Conservation (phyloP, 64 coral and sea anemone genomes). For the Montipora foliosa region DNA sequence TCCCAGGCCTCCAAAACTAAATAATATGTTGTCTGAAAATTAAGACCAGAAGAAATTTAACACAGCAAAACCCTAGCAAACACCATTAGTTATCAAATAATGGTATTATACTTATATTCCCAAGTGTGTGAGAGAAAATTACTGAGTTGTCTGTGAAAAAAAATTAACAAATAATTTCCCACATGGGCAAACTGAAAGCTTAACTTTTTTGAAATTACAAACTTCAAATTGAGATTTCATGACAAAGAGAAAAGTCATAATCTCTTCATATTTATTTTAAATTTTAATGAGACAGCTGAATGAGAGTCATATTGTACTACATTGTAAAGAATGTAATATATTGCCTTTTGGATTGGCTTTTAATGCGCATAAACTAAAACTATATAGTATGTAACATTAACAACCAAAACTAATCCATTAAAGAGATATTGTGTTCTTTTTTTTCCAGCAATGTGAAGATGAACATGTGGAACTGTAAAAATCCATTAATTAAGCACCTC, state of each 20-base stretch:
- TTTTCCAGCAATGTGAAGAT: neutral
- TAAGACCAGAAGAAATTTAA: neutral
- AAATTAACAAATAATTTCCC: too few relatives aligned
- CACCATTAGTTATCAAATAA: neutral
- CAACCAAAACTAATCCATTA: neutral
- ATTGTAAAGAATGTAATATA: neutral
- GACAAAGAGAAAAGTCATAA: constrained; percentile 1
- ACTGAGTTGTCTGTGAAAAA: too few relatives aligned
- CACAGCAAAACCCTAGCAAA: constrained; percentile 1
- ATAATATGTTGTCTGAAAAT: constrained; percentile 85
- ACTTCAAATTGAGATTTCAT: neutral
- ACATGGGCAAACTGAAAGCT: too few relatives aligned
- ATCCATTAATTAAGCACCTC: neutral
- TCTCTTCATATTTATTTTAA: neutral
- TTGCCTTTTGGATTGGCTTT: neutral
- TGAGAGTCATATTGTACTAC: constrained; percentile 6
- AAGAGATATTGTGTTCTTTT: neutral
- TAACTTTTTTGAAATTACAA: neutral
- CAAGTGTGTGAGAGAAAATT: too few relatives aligned
- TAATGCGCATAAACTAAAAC: neutral
- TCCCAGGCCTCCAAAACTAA: constrained; percentile 84
- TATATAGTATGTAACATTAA: neutral
- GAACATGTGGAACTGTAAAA: neutral
- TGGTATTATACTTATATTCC: neutral
- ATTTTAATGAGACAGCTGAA: constrained; percentile 36